Conservation (phyloP, 2,797 vertebrate genomes). For the Fistularia tabacaria region DNA sequence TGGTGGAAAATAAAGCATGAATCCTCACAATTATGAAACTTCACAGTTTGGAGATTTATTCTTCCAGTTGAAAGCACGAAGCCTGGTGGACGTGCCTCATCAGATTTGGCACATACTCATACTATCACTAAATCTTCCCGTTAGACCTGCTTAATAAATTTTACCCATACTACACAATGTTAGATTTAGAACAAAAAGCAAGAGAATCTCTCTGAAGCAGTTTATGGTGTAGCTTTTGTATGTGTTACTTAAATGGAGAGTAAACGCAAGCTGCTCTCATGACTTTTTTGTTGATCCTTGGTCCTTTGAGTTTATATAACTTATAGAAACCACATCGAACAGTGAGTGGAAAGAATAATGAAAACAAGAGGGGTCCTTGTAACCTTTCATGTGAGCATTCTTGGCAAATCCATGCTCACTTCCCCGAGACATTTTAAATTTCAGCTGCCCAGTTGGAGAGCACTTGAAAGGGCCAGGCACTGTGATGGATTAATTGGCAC, state of each 20-base stretch:
- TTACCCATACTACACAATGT: constrained; percentile 41
- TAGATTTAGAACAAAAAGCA: constrained; percentile 36
- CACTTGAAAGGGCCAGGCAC: constrained; percentile 34
- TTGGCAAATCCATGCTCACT: constrained; percentile 48
- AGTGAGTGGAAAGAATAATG: constrained; percentile 45
- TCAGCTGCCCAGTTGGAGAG: constrained; percentile 38
- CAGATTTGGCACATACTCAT: constrained; percentile 23
- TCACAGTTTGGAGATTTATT: constrained; percentile 21
- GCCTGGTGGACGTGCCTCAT: constrained; percentile 15
- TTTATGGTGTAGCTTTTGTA: constrained; percentile 16
- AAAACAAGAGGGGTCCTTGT: constrained; percentile 56
- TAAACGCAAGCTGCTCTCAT: constrained; percentile 53
- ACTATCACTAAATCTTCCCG: constrained; percentile 29
- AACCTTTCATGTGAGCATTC: constrained; percentile 62
- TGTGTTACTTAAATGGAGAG: constrained; percentile 48
- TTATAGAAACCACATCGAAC: constrained; percentile 56
- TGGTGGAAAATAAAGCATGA: constrained; percentile 15
- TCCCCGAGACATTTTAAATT: constrained; percentile 47
- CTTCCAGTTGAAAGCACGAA: constrained; percentile 3
- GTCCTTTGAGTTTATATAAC: too few relatives aligned
- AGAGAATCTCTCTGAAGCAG: too few relatives aligned
- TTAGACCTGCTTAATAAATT: constrained; percentile 54
- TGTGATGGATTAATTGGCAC: constrained; percentile 45
- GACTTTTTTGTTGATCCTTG: too few relatives aligned
- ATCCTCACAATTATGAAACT: constrained; percentile 10